Percentiles rank a stretch among this genome's conserved stretches.
These are phyloP conservation scores for Synanceia verrucosa DNA, from an alignment of 2,797 vertebrate genomes.

Conservation along the genomic window DNA sequence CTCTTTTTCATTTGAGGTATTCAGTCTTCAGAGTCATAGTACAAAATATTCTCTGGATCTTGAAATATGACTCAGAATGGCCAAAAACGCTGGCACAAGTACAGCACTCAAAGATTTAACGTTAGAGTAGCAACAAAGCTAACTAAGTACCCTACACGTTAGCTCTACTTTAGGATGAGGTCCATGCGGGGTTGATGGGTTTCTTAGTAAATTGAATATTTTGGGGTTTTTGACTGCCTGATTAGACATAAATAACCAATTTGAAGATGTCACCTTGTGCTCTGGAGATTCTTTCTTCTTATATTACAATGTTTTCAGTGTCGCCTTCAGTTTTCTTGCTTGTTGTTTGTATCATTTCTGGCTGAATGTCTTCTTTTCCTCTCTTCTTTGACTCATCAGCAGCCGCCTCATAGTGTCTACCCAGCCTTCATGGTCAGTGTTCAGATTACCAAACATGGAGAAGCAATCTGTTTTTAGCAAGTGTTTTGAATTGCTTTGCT, in stretches of 20 bases:
- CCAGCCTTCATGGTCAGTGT: conserved; percentile 81
- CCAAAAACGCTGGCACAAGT: too few relatives aligned
- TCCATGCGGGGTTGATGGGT: too few relatives aligned
- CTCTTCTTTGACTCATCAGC: conserved; percentile 63
- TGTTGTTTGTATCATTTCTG: conserved; percentile 17
- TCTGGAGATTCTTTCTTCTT: neutral
- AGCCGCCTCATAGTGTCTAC: conserved; percentile 74
- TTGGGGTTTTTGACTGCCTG: neutral
- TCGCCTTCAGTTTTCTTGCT: conserved; percentile 1
- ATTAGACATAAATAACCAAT: neutral
- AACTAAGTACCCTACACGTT: too few relatives aligned
- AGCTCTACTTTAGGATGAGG: too few relatives aligned
- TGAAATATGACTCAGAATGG: too few relatives aligned
- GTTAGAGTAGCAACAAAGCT: too few relatives aligned
- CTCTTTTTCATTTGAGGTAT: too few relatives aligned
- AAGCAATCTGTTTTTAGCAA: conserved; percentile 9
- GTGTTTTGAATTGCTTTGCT: conserved; percentile 37
- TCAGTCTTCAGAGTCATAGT: too few relatives aligned
- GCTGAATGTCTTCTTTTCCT: conserved; percentile 39
- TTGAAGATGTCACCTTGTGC: neutral
- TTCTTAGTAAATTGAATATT: neutral
- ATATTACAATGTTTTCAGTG: neutral
- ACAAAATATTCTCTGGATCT: too few relatives aligned
- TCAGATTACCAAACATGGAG: conserved; percentile 14
- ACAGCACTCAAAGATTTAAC: too few relatives aligned